These are phyloP conservation scores for Anoura caudifer DNA, from an alignment of 2,113 vertebrate genomes.

Conservation along the genomic window DNA sequence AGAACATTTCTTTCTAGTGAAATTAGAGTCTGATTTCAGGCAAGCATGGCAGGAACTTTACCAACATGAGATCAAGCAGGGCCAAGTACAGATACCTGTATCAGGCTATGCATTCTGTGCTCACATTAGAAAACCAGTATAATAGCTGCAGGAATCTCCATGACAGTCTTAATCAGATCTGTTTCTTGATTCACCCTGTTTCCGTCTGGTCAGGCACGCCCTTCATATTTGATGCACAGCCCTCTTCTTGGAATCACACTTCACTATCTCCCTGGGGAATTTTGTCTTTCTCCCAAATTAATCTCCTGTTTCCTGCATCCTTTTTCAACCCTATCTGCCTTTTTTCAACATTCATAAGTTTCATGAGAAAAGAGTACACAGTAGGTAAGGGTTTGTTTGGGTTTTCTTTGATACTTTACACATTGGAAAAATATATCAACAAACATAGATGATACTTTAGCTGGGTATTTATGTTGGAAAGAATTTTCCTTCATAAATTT, in stretches of 20 bases:
- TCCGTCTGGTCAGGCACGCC: not conserved
- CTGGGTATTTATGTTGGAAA: not conserved
- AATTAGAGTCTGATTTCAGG: not conserved
- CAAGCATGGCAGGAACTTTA: not conserved
- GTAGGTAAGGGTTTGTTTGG: not conserved
- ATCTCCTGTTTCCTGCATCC: not conserved
- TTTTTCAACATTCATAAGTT: not conserved
- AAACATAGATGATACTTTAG: not conserved
- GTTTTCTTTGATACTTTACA: not conserved
- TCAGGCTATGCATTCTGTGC: not conserved
- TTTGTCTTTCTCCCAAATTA: not conserved
- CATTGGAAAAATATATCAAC: not conserved
- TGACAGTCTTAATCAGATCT: not conserved
- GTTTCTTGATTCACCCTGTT: not conserved
- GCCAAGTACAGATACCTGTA: not conserved
- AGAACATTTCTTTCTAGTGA: not conserved
- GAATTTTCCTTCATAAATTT: conserved; percentile 5
- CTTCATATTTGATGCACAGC: not conserved
- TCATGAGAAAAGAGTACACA: not conserved
- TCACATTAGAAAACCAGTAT: not conserved
- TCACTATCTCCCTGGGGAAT: not conserved
- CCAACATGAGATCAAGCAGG: not conserved
- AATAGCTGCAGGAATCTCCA: not conserved
- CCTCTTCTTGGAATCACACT: not conserved
- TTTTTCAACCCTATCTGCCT: not conserved